These are phyloP conservation scores for Theonella swinhoei DNA, from an alignment of 37 sponge, comb jelly and placozoan species.

Conservation along the genomic window DNA sequence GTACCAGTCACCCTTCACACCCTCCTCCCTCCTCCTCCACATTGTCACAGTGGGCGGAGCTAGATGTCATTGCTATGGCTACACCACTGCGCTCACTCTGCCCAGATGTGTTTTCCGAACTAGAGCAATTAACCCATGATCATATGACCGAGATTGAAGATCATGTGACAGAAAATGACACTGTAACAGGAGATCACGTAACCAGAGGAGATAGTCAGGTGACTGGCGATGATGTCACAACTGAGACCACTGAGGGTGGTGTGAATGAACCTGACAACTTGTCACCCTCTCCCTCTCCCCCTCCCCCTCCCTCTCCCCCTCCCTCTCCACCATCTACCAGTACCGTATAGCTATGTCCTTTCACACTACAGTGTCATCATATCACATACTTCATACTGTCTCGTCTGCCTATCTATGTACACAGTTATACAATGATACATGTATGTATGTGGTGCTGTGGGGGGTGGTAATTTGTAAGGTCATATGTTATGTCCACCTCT, in stretches of 20 bases:
- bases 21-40: not conserved
- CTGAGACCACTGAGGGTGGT: not conserved
- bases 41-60: constrained; percentile 19
- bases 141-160: not conserved
- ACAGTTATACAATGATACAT: too few species aligned
- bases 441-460: too few species aligned
- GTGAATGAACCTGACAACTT: too few species aligned
- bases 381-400: too few species aligned
- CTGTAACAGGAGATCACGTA: not conserved
- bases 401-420: too few species aligned
- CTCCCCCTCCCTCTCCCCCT: not conserved
- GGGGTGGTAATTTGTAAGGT: too few species aligned
- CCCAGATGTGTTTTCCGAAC: constrained; percentile 57
- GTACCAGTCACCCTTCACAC: not conserved
- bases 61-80: constrained; percentile 19
- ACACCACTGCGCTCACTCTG: constrained; percentile 29
- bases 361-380: too few species aligned
- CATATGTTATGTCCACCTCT: too few species aligned
- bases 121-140: constrained; percentile 17
- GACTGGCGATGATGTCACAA: not conserved
- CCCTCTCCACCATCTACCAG: not conserved
- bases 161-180: not conserved
- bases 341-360: not conserved
- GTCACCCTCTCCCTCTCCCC: not conserved
- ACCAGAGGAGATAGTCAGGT: not conserved